These are phyloP conservation scores for Vulpes ferrilata DNA, from an alignment of 2,113 vertebrate species.

Conservation along the genomic window DNA sequence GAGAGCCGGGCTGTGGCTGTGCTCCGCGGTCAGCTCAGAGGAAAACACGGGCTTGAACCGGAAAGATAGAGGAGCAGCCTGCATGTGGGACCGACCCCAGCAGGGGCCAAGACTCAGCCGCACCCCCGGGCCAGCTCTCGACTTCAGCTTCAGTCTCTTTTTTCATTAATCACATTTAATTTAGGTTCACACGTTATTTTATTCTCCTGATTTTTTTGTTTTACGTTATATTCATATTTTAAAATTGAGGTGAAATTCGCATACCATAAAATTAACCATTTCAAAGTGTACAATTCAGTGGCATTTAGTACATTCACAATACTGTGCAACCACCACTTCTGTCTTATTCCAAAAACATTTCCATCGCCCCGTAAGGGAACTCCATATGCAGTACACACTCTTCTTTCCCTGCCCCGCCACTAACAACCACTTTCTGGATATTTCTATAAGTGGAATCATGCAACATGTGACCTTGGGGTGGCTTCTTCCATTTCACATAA, in stretches of 20 bases:
- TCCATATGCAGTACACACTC: too few species aligned
- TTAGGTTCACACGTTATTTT: not conserved
- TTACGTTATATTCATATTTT: not conserved
- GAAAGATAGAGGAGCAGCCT: not conserved
- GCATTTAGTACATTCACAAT: too few species aligned
- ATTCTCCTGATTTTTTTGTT: not conserved
- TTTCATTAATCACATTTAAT: not conserved
- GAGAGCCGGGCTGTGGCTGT: not conserved
- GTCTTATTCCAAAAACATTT: not conserved
- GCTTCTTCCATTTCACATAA: not conserved
- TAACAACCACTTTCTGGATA: not conserved
- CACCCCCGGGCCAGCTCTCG: not conserved
- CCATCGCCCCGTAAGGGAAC: not conserved
- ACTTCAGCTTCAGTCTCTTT: not conserved
- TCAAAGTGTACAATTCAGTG: not conserved
- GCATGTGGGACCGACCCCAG: rapidly evolving
- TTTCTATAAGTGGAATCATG: not conserved
- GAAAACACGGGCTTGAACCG: not conserved
- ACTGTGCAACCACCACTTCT: too few species aligned
- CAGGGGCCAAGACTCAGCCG: rapidly evolving
- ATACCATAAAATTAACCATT: not conserved
- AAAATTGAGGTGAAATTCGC: not conserved
- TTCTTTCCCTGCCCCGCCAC: too few species aligned
- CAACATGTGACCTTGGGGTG: not conserved
- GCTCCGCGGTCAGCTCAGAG: not conserved